Percentiles rank a stretch among this genome's conserved stretches.
These are phyloP conservation scores for Indri indri DNA, from an alignment of 2,113 vertebrate genomes.

Conservation along the genomic window DNA sequence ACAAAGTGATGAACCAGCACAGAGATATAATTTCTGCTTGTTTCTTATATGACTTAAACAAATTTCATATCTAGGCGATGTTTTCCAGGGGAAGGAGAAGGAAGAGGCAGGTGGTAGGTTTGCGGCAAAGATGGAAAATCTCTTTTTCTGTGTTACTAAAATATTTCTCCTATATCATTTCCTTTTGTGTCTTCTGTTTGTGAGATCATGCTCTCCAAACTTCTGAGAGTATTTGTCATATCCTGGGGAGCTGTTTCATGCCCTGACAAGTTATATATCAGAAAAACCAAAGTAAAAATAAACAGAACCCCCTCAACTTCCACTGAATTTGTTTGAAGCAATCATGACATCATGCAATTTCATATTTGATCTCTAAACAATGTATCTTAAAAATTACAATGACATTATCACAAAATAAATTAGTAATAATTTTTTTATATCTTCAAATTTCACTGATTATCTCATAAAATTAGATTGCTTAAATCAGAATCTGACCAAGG, in stretches of 20 bases:
- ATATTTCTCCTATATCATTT: conserved; percentile 21
- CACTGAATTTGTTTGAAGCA: background rate
- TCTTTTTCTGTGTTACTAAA: background rate
- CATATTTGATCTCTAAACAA: background rate
- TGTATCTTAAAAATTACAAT: background rate
- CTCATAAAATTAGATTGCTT: background rate
- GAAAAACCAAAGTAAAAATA: conserved; percentile 44
- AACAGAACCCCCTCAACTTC: background rate
- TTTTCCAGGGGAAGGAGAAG: conserved; percentile 18
- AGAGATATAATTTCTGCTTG: background rate
- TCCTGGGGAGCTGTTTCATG: conserved; percentile 10
- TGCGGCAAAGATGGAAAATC: background rate
- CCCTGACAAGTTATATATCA: background rate
- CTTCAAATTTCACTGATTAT: conserved; percentile 14
- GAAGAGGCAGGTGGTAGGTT: background rate
- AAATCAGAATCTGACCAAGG: background rate
- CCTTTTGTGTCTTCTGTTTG: conserved; percentile 5
- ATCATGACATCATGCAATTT: background rate
- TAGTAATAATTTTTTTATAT: background rate
- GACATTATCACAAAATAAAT: background rate
- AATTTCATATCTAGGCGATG: background rate
- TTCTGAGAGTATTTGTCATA: background rate
- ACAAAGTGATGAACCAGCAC: background rate
- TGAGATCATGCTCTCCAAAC: background rate
- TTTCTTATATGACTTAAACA: background rate